phyloP scores from a whole-genome alignment of 2,888 invertebrate species.

The Geotrupes spiniger region DNA sequence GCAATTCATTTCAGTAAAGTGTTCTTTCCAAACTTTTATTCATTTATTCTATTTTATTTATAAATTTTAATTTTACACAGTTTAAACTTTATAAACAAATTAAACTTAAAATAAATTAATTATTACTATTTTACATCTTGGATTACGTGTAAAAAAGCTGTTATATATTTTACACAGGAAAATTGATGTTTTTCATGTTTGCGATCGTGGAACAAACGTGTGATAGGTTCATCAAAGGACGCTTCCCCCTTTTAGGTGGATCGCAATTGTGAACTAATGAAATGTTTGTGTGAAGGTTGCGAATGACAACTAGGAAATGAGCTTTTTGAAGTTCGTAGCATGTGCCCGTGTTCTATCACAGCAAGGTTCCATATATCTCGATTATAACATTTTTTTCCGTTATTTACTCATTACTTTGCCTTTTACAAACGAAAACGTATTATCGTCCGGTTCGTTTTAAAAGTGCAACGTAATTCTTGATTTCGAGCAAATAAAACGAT shows the following conservation, averaged over 20 bases:
- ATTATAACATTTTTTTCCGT: background rate
- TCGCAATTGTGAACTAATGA: constrained; percentile 38
- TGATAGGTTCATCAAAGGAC: constrained; percentile 39
- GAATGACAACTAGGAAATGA: constrained; percentile 43
- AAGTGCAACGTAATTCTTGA: no score
- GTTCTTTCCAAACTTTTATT: no score
- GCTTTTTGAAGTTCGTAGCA: constrained; percentile 38
- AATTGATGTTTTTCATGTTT: no score
- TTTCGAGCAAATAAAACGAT: no score
- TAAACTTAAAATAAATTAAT: no score
- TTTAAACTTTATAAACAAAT: no score
- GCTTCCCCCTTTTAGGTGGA: constrained; percentile 22
- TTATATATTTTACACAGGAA: constrained; percentile 5
- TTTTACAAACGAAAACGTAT: background rate
- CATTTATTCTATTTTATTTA: no score
- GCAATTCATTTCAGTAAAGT: no score
- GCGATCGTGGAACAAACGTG: constrained; percentile 27
- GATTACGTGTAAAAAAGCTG: no score
- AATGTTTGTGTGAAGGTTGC: constrained; percentile 40
- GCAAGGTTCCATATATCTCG: constrained; percentile 9
- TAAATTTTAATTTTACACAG: no score
- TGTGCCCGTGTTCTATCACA: constrained; percentile 20
- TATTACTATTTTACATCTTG: no score
- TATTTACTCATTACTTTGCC: background rate
- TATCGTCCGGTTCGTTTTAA: no score